These are phyloP conservation scores for Atopsyche davidsoni DNA, from an alignment of 1,140 invertebrate genomes.

Conservation along the genomic window DNA sequence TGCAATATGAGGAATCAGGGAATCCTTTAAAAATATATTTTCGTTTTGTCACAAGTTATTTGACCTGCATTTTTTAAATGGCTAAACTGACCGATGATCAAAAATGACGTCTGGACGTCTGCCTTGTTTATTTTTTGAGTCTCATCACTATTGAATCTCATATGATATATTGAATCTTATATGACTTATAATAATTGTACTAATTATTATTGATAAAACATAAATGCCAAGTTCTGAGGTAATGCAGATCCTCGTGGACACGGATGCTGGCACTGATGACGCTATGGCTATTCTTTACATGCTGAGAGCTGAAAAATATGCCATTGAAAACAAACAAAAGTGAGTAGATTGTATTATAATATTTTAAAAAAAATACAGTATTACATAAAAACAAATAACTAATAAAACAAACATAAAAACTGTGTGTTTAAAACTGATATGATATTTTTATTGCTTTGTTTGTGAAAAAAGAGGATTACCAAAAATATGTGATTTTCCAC, in stretches of 20 bases:
- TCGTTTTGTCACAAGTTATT: too few relatives aligned
- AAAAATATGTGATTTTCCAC: too few relatives aligned
- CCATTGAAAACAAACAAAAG: conserved; percentile 18
- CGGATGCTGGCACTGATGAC: conserved; percentile 53
- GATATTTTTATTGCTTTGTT: too few relatives aligned
- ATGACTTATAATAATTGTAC: not conserved
- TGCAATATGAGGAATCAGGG: too few relatives aligned
- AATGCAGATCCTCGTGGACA: conserved; percentile 48
- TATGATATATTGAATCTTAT: not conserved
- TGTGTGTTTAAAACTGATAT: too few relatives aligned
- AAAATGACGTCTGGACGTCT: too few relatives aligned
- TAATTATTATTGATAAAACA: not conserved
- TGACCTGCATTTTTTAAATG: too few relatives aligned
- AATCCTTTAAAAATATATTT: too few relatives aligned
- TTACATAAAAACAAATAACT: too few relatives aligned
- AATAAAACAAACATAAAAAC: too few relatives aligned
- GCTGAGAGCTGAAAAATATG: conserved; percentile 35
- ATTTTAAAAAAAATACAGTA: not conserved
- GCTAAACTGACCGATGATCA: too few relatives aligned
- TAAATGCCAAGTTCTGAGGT: not conserved
- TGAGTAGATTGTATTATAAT: conserved; percentile 11
- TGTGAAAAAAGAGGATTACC: too few relatives aligned
- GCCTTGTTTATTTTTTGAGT: not conserved
- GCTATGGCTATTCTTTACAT: conserved; percentile 48
- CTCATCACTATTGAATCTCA: not conserved